phyloP scores from a whole-genome alignment of 2,797 vertebrate species.

The Ptychadena robeensis region DNA sequence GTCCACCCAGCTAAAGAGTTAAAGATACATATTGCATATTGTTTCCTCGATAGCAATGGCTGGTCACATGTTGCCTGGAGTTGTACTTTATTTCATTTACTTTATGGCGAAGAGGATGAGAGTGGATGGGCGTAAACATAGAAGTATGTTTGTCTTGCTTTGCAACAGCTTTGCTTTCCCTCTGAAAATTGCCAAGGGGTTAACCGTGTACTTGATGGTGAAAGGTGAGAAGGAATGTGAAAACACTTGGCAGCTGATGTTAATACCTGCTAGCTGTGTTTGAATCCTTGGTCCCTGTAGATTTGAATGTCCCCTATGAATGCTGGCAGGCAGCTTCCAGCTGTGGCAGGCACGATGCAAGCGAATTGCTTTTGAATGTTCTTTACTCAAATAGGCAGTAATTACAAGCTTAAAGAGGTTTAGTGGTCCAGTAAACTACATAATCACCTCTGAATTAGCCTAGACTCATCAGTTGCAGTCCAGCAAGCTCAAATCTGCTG shows the following conservation, averaged over 20 bases:
- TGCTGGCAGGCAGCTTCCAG: slow-evolving; percentile 94
- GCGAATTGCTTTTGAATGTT: slow-evolving; percentile 97
- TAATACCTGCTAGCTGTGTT: slow-evolving; percentile 79
- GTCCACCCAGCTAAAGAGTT: too few relatives aligned
- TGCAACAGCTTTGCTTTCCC: background rate
- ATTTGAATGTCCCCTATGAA: slow-evolving; percentile 88
- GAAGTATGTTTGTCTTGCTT: background rate
- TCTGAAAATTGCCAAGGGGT: slow-evolving; percentile 47
- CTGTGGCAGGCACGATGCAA: slow-evolving; percentile 91
- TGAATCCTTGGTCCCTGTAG: slow-evolving; percentile 79
- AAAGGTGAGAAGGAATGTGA: slow-evolving; percentile 77
- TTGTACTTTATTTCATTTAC: background rate
- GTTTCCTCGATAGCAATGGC: background rate
- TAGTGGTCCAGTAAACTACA: slow-evolving; percentile 99
- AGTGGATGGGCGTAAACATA: background rate
- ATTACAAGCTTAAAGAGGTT: slow-evolving; percentile 99
- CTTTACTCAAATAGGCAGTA: slow-evolving; percentile 99
- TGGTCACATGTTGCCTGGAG: background rate
- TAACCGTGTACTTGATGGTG: slow-evolving; percentile 75
- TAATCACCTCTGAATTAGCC: slow-evolving; percentile 99
- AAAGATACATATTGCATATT: too few relatives aligned
- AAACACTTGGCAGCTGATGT: slow-evolving; percentile 72
- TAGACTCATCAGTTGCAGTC: slow-evolving; percentile 98
- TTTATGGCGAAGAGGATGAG: too few relatives aligned
- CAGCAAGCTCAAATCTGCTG: slow-evolving; percentile 92